A percentile compares a stretch with the other conserved stretches of the same genome.
Evolutionary conservation across 2,113 vertebrate genomes (phyloP).

Genomic region (Thamnaconus septentrionalis): DNA sequence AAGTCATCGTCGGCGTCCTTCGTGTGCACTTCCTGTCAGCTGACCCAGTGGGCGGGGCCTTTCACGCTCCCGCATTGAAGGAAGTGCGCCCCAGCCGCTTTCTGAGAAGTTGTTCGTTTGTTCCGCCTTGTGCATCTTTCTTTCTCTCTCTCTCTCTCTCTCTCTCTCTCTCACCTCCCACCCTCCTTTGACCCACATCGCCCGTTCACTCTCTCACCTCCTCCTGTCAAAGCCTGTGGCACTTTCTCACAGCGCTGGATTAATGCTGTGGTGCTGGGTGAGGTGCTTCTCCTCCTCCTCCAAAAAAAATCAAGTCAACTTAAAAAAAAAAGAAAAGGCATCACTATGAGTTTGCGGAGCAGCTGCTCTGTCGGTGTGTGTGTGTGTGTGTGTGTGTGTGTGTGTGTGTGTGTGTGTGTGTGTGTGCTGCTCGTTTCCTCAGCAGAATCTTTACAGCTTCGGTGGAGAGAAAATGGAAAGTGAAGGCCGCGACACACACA

Average conservation of each 20-base stretch:
- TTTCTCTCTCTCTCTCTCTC: constrained; percentile 37
- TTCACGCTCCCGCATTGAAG: constrained; percentile 5
- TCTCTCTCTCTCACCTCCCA: constrained; percentile 33
- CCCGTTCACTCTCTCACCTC: constrained; percentile 55
- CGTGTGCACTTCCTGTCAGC: constrained; percentile 23
- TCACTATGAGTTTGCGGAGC: no score
- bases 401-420: no score
- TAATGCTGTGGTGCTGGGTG: constrained; percentile 59
- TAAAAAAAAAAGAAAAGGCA: no score
- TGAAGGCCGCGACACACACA: constrained; percentile 47
- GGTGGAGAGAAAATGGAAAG: constrained; percentile 41
- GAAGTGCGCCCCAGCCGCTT: neutral
- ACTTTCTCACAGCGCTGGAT: constrained; percentile 66
- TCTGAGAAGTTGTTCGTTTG: constrained; percentile 32
- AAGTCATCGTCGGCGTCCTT: no score
- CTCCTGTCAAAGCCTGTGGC: constrained; percentile 64
- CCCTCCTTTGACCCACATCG: constrained; percentile 71
- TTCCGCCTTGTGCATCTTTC: constrained; percentile 24
- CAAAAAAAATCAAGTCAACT: constrained; percentile 35
- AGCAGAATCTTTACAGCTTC: constrained; percentile 37
- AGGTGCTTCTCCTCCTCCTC: constrained; percentile 48
- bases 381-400: no score
- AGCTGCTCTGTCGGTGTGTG: no score
- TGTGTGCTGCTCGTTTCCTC: neutral
- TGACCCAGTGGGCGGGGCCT: constrained; percentile 24